Evolutionary conservation across 2,888 invertebrate species (phyloP).

Genomic region (Xylota segnis): DNA sequence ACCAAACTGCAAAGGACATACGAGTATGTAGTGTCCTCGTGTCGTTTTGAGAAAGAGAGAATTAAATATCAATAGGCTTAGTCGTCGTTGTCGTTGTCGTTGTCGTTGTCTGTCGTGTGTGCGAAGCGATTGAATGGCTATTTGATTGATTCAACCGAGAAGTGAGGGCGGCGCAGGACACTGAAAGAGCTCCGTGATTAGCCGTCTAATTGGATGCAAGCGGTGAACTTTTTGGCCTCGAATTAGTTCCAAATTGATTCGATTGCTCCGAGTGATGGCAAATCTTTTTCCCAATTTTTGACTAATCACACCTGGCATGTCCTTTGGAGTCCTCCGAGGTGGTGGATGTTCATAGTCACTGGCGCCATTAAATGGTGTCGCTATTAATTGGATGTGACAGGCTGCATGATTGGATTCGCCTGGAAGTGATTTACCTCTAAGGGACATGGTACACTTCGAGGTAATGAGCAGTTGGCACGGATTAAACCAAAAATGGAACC

Average conservation of each 20-base stretch:
- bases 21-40: conserved; percentile 39
- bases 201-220: conserved; percentile 52
- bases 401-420: no score
- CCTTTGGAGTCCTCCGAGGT: not conserved
- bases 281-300: not conserved
- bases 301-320: not conserved
- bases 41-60: conserved; percentile 53
- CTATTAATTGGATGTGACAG: no score
- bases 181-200: conserved; percentile 51
- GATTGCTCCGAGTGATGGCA: conserved; percentile 44
- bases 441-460: no score
- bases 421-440: no score
- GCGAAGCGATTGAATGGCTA: conserved; percentile 53
- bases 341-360: not conserved
- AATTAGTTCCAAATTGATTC: conserved; percentile 61
- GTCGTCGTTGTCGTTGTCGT: conserved; percentile 5
- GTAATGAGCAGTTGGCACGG: no score
- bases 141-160: conserved; percentile 58
- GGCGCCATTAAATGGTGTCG: no score
- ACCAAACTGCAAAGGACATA: conserved; percentile 60
- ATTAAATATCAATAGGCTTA: conserved; percentile 59
- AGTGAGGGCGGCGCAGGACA: not conserved
- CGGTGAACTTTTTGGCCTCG: conserved; percentile 41
- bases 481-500: no score
- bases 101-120: conserved; percentile 8